Evolutionary conservation across 2,888 invertebrate genomes (phyloP).

Genomic region (Pammene fasciana): DNA sequence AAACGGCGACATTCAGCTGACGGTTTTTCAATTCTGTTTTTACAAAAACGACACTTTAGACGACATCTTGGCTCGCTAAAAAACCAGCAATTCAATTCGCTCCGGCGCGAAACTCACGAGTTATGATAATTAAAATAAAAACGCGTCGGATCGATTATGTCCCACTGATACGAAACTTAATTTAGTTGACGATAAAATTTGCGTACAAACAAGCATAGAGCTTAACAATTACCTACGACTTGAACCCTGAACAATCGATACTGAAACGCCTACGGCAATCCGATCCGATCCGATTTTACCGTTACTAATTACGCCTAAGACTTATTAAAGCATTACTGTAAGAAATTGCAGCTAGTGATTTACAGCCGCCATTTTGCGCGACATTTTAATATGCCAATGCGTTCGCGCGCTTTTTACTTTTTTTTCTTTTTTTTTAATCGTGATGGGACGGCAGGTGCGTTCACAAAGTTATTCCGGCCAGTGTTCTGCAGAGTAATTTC

Average conservation of each 20-base stretch:
- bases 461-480: slow-evolving; percentile 63
- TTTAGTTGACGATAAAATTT: slow-evolving; percentile 52
- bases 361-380: slow-evolving; percentile 75
- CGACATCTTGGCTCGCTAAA: slow-evolving; percentile 47
- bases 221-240: slow-evolving; percentile 45
- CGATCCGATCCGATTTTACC: slow-evolving; percentile 65
- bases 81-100: slow-evolving; percentile 34
- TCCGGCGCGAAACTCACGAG: slow-evolving; percentile 39
- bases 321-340: slow-evolving; percentile 72
- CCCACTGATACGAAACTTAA: slow-evolving; percentile 54
- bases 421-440: slow-evolving; percentile 66
- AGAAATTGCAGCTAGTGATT: slow-evolving; percentile 78
- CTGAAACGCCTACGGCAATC: slow-evolving; percentile 50
- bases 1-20: slow-evolving; percentile 10
- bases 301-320: slow-evolving; percentile 78
- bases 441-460: slow-evolving; percentile 72
- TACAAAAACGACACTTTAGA: slow-evolving; percentile 50
- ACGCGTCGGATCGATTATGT: slow-evolving; percentile 65
- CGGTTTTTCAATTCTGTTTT: slow-evolving; percentile 46
- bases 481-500: slow-evolving; percentile 66
- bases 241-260: slow-evolving; percentile 55
- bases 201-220: slow-evolving; percentile 51
- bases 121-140: slow-evolving; percentile 47
- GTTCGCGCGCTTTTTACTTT: slow-evolving; percentile 64
- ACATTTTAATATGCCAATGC: slow-evolving; percentile 77